Conservation (phyloP, 2,113 vertebrate genomes). For the Oxyura jamaicensis region DNA sequence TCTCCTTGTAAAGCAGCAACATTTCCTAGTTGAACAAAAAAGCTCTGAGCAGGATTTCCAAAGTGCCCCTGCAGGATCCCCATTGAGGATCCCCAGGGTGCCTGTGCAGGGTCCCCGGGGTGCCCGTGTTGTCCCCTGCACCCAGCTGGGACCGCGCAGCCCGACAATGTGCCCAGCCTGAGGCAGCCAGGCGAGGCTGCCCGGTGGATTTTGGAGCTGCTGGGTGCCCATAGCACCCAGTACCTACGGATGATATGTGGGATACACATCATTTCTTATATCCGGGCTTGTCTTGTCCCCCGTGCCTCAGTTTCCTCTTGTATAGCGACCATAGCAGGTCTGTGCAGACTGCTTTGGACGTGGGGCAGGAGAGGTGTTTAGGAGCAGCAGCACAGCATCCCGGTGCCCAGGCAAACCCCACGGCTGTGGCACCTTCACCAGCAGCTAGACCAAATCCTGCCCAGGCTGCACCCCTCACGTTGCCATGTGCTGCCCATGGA, state of each 20-base stretch:
- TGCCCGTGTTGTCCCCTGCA: rapidly evolving
- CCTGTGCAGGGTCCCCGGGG: neutral
- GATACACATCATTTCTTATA: rapidly evolving
- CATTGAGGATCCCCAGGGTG: neutral
- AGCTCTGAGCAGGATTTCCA: neutral
- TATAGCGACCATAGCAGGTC: rapidly evolving
- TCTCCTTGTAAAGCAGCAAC: rapidly evolving
- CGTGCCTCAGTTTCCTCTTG: neutral
- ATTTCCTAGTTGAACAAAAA: neutral
- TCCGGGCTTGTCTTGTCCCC: neutral
- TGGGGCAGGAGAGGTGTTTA: neutral
- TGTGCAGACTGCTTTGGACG: neutral
- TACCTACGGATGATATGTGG: neutral
- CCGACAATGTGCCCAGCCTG: rapidly evolving
- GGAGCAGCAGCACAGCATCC: neutral
- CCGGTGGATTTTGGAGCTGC: neutral
- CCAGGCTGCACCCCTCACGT: rapidly evolving
- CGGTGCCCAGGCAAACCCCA: neutral
- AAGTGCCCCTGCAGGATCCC: neutral
- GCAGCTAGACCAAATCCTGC: rapidly evolving
- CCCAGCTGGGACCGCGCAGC: neutral
- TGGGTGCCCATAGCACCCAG: rapidly evolving
- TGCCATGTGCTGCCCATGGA: rapidly evolving
- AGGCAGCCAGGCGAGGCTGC: neutral
- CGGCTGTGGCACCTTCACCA: neutral